phyloP scores from a whole-genome alignment of 2,888 invertebrate species.

The Myopa tessellatipennis region DNA sequence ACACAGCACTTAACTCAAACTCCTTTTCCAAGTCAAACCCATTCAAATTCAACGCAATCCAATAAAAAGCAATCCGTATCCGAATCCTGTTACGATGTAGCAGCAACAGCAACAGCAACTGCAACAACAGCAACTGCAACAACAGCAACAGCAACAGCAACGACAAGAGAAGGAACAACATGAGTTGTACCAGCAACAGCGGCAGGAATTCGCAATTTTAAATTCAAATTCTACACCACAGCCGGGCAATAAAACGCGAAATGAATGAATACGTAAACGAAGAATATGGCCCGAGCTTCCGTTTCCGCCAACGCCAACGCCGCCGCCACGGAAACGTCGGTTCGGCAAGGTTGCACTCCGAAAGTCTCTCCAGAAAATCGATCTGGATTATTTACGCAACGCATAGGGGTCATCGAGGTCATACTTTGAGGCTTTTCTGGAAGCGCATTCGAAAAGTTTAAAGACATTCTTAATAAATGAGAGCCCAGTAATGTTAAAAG shows the following conservation, averaged over 20 bases:
- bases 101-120: background rate
- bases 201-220: slow-evolving; percentile 27
- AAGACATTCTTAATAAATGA: no score
- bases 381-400: background rate
- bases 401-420: background rate
- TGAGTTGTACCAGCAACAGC: background rate
- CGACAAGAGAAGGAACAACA: background rate
- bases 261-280: slow-evolving; percentile 36
- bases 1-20: slow-evolving; percentile 25
- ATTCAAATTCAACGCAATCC: slow-evolving; percentile 23
- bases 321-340: background rate
- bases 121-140: background rate
- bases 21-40: slow-evolving; percentile 1
- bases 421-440: background rate
- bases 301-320: slow-evolving; percentile 11
- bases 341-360: background rate
- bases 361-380: background rate
- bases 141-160: background rate
- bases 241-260: slow-evolving; percentile 38
- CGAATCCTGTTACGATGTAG: slow-evolving; percentile 5
- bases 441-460: no score
- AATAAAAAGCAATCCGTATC: slow-evolving; percentile 29
- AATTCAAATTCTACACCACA: slow-evolving; percentile 37
- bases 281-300: slow-evolving; percentile 34
- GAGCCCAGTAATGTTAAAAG: no score